These are phyloP conservation scores for Chionis minor DNA, from an alignment of 2,113 vertebrate species.

Conservation along the genomic window DNA sequence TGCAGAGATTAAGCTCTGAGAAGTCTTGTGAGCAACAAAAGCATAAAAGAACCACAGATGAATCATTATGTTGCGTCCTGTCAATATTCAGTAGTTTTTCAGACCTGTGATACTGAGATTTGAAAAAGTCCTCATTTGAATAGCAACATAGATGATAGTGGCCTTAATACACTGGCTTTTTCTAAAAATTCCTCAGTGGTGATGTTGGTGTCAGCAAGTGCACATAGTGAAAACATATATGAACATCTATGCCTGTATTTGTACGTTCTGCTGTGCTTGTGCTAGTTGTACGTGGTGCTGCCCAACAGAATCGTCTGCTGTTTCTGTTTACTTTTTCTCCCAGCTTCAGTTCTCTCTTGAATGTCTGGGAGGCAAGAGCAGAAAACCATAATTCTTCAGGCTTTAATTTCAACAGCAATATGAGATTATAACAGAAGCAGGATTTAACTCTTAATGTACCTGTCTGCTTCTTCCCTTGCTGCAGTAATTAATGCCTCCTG, in stretches of 20 bases:
- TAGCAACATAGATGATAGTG: not conserved
- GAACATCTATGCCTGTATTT: not conserved
- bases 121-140: not conserved
- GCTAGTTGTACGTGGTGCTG: not conserved
- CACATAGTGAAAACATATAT: not conserved
- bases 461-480: not conserved
- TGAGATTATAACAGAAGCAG: not conserved
- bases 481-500: not conserved
- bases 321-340: not conserved
- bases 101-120: not conserved
- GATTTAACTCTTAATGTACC: not conserved
- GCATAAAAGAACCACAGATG: not conserved
- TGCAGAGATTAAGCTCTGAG: not conserved
- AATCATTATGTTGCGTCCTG: not conserved
- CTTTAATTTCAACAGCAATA: not conserved
- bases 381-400: not conserved
- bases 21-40: not conserved
- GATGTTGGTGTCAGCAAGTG: not conserved
- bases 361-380: not conserved
- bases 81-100: not conserved
- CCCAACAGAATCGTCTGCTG: rapidly evolving
- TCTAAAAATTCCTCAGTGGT: not conserved
- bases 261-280: not conserved
- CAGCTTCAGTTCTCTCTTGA: not conserved
- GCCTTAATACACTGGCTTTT: not conserved